Evolutionary conservation across 2,113 vertebrate species (phyloP), one percentile per base, ranked within the genome.

Genomic region (Phainopepla nitens): DNA sequence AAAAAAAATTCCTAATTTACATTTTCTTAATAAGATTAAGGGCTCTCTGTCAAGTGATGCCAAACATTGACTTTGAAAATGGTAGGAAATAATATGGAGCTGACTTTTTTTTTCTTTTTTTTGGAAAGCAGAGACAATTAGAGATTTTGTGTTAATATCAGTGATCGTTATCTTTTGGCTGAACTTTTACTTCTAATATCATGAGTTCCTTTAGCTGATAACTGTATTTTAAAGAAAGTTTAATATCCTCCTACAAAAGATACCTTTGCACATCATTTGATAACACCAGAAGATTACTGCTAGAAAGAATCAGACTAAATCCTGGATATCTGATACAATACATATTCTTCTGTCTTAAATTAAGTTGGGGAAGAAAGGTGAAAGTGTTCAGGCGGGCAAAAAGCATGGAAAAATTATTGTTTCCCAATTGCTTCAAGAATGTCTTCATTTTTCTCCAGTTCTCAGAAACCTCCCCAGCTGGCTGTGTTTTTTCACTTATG

Each of bases 381-480:
- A 51, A 69, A 91, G 6, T 29, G 35, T 82, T 47, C 76, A 87
- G 60, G 23, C 0, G 2, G 33, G n/a, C 4, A 42, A 62, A 77
- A 31, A 27, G 10, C 18, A 33, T 36, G 25, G 15, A 83, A 69
- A 90, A 83, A 49, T 11, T 11, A 5, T 19, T 75, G 22, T 41
- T 90, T 54, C 29, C 41, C 24, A 11, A 7, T 31, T 28, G 15
- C 47, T 69, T 54, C 14, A 41, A 47, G 24, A 41, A 27, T 54
- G 31, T 42, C 13, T 49, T 49, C 6, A 10, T 45, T 58, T 45
- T 45, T 25, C 33, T 44, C 7, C 60, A 20, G 6, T 44, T 23
- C 4, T 73, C 27, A n/a, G 33, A 33, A 60, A 16, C 5, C 3
- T 61, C 15, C 45, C 25, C 10, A 69, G 0, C 12, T 20, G 22